Base-by-base conservation (phyloP, 2,113 vertebrate genomes). In the Pongo abelii region DNA sequence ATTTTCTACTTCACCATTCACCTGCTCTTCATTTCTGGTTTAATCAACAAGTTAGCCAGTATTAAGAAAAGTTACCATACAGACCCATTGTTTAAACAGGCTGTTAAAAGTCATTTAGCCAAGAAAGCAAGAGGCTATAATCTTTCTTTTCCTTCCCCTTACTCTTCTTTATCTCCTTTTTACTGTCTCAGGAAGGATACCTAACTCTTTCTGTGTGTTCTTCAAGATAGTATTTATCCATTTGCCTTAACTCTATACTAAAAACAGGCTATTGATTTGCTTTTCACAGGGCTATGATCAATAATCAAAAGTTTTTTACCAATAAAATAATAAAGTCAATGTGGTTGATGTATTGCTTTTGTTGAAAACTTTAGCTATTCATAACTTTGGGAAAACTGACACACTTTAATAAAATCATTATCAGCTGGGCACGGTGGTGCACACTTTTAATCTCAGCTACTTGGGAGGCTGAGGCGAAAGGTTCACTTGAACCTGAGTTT, bases 331-430 rank as follows among this genome's bases (percentile, higher is more conserved):
- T 93, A 43, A 90, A 97, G 89, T 90, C 70, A 79, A 4, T 80
- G 0, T 97, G 72, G 64, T 97, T 94, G 84, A 91, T 75, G 74
- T 18, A 30, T 14, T 0, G 40, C 14, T 74, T 70, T 91, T 88
- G 74, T 97, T 22, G 2, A 80, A 92, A 85, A 0, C 12, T 50
- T 88, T 13, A 87, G 50, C 81, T 97, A 14, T 83, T 95, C 43
- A 69, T 46, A 69, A 30, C 13, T 92, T 94, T 93, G 57, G 59
- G 96, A 96, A 96, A 98, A 97, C 91, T 86, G 77, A 81, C 48
- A 67, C 84, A 70, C 77, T 35, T 59, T 30, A 32, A 61, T 25
- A 27, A 69, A 17, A n/a, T 69, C 67, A 69, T 69, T n/a, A 35
- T 32, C 30, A 69, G 7, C 67, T 69, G 67, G 32, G 16, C 67